Evolutionary conservation across 64 coral and sea anemone genomes (phyloP), one percentile per base, ranked within the genome.

Genomic region (Stylophora pistillata): DNA sequence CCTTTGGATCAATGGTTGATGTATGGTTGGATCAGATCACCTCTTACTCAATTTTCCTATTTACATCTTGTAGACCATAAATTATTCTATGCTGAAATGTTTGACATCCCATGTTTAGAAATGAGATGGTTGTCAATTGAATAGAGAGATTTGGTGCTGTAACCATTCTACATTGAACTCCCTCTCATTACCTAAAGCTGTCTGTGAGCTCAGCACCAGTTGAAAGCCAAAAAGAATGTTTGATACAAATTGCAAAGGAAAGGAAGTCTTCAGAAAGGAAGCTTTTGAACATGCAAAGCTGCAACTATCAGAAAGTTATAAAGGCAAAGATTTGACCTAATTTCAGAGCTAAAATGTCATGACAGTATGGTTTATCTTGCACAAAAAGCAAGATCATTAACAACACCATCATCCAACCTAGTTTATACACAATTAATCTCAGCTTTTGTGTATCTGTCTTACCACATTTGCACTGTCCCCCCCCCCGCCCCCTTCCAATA

Each of bases 31-130:
- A 30, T 31, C 28, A 79, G 77, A 28, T 79, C 77, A 59, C 26
- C 23, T 29, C 11, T 30, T 26, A 59, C 21, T 59, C 18, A 55
- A 58, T 60, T 79, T 60, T 27, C 55, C 56, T 59, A 79, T 79
- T 79, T 79, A 79, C 55, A 79, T 31, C 77, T 79, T 27, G 15
- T 59, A 79, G 17, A 59, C 55, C 55, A 79, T 79, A 60, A 18
- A 79, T 79, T 59, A 58, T 76, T 76, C 33, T 76, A 23, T 76
- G 53, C 15, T 59, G 13, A 59, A 27, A 59, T 60, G 55, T 79
- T 79, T 79, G 77, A 55, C 77, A 79, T 60, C 77, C 56, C 77
- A 59, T 59, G 55, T 60, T 79, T 31, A 79, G 56, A 59, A 32
- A 55, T 27, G 56, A 33, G 77, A 60, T 79, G 58, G 58, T 76